phyloP scores from a whole-genome alignment of 2,113 vertebrate genomes.

The Lota lota region DNA sequence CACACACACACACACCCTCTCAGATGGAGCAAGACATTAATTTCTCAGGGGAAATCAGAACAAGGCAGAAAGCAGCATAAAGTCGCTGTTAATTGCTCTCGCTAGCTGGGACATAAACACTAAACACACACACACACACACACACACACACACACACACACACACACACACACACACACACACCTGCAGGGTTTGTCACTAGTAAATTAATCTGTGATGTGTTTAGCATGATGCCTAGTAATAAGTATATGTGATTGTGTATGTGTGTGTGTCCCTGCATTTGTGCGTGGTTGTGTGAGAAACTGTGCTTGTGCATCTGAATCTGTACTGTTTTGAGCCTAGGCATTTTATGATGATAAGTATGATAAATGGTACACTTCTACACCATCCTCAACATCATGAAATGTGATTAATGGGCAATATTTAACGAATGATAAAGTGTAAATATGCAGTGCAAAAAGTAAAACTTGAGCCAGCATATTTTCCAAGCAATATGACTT shows the following conservation, averaged over 20 bases:
- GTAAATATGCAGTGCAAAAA: not conserved
- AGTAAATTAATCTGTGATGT: constrained; percentile 29
- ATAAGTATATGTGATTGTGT: not conserved
- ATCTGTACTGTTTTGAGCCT: not conserved
- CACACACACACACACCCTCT: constrained; percentile 36
- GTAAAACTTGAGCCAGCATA: not conserved
- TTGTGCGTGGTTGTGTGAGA: not conserved
- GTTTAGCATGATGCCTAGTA: not conserved
- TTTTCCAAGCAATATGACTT: not conserved
- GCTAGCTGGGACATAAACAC: constrained; percentile 30
- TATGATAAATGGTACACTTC: constrained; percentile 43
- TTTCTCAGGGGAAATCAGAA: constrained; percentile 75
- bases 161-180: constrained; percentile 16
- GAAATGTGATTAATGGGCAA: constrained; percentile 51
- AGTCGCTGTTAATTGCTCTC: constrained; percentile 64
- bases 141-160: not conserved
- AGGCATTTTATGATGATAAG: constrained; percentile 19
- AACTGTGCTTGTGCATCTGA: not conserved
- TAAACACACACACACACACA: constrained; percentile 17
- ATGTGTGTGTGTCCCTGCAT: constrained; percentile 14
- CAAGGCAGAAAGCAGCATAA: constrained; percentile 59
- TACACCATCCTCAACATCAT: not conserved
- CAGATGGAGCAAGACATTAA: constrained; percentile 51
- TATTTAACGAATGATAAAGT: constrained; percentile 18
- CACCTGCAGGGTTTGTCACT: constrained; percentile 20